Percentiles rank a stretch among this genome's conserved stretches.
phyloP scores from a whole-genome alignment of 2,888 invertebrate genomes.

The Chalcosyrphus nemorum region DNA sequence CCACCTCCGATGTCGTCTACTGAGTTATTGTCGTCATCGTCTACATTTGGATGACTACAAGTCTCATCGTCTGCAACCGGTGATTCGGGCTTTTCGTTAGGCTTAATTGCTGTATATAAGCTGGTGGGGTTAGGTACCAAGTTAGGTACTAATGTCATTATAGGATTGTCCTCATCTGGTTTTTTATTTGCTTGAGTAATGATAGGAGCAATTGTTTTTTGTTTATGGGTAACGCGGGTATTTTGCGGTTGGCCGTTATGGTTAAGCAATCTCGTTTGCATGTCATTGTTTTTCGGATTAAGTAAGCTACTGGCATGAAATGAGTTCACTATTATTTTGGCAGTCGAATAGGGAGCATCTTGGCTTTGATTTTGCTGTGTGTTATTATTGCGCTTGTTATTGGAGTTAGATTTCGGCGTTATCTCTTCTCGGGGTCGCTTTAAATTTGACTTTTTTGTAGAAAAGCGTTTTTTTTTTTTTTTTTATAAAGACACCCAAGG shows the following conservation, averaged over 20 bases:
- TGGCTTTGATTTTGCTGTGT: constrained; percentile 27
- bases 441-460: constrained; percentile 65
- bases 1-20: constrained; percentile 58
- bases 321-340: constrained; percentile 80
- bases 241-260: constrained; percentile 7
- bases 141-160: constrained; percentile 8
- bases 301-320: constrained; percentile 81
- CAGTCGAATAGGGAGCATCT: constrained; percentile 64
- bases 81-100: constrained; percentile 33
- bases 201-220: constrained; percentile 23
- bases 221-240: constrained; percentile 35
- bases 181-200: constrained; percentile 13
- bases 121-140: constrained; percentile 11
- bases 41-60: constrained; percentile 36
- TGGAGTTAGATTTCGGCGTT: constrained; percentile 68
- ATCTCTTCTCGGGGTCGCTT: constrained; percentile 80
- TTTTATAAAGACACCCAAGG: constrained; percentile 48
- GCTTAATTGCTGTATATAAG: too few relatives aligned
- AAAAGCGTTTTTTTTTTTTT: constrained; percentile 40
- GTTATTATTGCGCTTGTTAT: constrained; percentile 69
- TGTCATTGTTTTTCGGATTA: constrained; percentile 72
- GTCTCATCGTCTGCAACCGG: constrained; percentile 42
- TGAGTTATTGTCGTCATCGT: constrained; percentile 51
- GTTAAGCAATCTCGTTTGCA: constrained; percentile 19
- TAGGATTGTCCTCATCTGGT: constrained; percentile 17